Percentiles rank a stretch among this genome's conserved stretches.
These are phyloP conservation scores for Rhopalosiphum padi DNA, from an alignment of 1,140 invertebrate species.

Conservation along the genomic window DNA sequence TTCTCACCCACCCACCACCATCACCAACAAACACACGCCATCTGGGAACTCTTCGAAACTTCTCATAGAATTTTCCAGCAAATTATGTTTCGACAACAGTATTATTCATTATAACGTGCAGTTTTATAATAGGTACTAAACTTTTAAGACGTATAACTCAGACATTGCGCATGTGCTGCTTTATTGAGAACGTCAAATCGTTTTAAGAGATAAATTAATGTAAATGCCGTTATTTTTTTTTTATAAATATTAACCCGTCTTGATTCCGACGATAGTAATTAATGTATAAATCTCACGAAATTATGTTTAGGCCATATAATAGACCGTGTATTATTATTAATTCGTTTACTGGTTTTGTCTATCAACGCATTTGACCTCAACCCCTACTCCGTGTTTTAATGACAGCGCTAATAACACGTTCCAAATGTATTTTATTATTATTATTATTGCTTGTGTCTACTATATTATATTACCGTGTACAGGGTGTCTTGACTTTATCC, in stretches of 20 bases:
- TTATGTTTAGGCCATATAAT: not conserved
- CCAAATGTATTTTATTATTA: not conserved
- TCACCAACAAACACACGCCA: not conserved
- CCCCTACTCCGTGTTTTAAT: not conserved
- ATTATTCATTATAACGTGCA: not conserved
- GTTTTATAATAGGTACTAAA: not conserved
- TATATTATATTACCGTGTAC: not conserved
- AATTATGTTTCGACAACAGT: constrained; percentile 21
- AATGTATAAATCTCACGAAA: constrained; percentile 13
- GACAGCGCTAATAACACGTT: not conserved
- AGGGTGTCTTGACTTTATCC: not conserved
- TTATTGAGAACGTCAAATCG: constrained; percentile 3
- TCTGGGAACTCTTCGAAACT: not conserved
- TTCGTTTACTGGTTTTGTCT: constrained; percentile 1
- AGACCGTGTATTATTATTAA: not conserved
- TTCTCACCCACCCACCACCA: no score
- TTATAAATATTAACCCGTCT: not conserved
- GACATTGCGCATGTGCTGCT: not conserved
- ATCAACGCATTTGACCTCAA: not conserved
- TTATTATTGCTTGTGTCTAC: not conserved
- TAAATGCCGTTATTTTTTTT: not conserved
- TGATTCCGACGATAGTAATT: no score
- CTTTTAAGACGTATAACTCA: not conserved
- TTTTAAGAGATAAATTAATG: not conserved
- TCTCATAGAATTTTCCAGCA: not conserved